These are phyloP conservation scores for Trachelus iudaicus DNA, from an alignment of 2,888 invertebrate species.

Conservation along the genomic window DNA sequence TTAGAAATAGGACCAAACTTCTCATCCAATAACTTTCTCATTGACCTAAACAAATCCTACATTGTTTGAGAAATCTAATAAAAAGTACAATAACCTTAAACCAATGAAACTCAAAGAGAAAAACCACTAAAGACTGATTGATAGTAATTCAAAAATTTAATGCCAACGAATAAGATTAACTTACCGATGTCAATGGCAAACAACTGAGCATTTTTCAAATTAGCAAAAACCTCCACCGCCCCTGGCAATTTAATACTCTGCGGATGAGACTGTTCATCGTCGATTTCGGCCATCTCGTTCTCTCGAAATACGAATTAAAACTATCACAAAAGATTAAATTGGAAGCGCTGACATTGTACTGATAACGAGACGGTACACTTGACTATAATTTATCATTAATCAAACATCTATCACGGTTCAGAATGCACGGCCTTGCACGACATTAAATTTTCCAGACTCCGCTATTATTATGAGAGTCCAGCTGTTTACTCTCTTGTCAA, in stretches of 20 bases:
- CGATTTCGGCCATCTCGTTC: constrained; percentile 51
- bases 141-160: neutral
- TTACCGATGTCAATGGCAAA: constrained; percentile 78
- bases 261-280: constrained; percentile 55
- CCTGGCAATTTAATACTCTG: constrained; percentile 69
- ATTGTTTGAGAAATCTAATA: neutral
- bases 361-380: neutral
- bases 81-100: neutral
- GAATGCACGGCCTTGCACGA: neutral
- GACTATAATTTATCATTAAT: constrained; percentile 32
- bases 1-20: neutral
- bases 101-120: neutral
- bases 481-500: constrained; percentile 14
- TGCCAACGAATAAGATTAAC: constrained; percentile 18
- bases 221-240: constrained; percentile 71
- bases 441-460: neutral
- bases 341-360: neutral
- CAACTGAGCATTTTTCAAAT: constrained; percentile 73
- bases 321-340: neutral
- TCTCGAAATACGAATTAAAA: neutral
- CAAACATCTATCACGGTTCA: constrained; percentile 29
- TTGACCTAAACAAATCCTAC: neutral
- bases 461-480: neutral
- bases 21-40: neutral
- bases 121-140: neutral